Evolutionary conservation across 1,140 invertebrate species (phyloP).

Genomic region (Hestina assimilis): DNA sequence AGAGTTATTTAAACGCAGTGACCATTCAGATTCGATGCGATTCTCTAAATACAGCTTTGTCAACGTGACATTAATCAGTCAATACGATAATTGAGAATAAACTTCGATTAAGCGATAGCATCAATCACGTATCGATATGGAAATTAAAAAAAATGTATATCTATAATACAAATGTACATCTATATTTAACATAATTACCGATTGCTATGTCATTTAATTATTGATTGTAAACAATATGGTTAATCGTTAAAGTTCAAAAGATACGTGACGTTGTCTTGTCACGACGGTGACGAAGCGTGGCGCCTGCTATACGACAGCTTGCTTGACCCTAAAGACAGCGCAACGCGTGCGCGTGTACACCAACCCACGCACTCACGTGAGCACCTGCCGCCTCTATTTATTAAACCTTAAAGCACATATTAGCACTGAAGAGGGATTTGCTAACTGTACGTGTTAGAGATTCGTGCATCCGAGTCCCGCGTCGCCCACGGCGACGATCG

Average conservation of each 20-base stretch:
- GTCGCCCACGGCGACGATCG: conserved; percentile 27
- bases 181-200: too few relatives aligned
- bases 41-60: too few relatives aligned
- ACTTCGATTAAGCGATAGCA: neutral
- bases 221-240: neutral
- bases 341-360: neutral
- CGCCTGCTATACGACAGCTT: neutral
- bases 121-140: neutral
- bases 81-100: neutral
- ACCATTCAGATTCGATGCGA: too few relatives aligned
- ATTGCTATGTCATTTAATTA: too few relatives aligned
- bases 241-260: neutral
- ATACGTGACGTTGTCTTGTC: neutral
- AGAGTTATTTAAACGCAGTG: too few relatives aligned
- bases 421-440: neutral
- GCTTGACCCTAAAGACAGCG: neutral
- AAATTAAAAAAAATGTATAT: neutral
- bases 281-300: neutral
- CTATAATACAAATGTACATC: too few relatives aligned
- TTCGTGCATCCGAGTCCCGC: conserved; percentile 5
- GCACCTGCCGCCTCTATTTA: conserved; percentile 1
- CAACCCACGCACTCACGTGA: neutral
- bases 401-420: neutral
- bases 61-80: neutral
- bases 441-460: neutral